Evolutionary conservation across 2,797 vertebrate genomes (phyloP), one percentile per base, ranked within the genome.

Genomic region (Lerista edwardsae): DNA sequence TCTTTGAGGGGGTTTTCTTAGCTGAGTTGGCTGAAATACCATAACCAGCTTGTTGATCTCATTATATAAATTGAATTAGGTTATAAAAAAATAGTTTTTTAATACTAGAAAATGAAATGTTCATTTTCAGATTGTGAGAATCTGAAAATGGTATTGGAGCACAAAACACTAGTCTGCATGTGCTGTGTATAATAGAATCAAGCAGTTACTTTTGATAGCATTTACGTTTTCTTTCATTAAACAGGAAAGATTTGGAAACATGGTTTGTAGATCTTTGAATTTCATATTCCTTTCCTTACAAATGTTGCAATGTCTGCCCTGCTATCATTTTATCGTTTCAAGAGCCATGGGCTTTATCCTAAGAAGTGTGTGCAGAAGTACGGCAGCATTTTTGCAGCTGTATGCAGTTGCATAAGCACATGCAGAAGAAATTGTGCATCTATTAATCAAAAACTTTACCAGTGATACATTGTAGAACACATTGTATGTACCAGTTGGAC

Each of bases 131-230:
- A 9, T 74, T 84, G 14, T 87, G 65, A 17, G 8, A 74, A 15
- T 61, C 69, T 88, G 39, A 29, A 27, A 68, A 84, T 83, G 6
- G 5, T n/a, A 5, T n/a, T n/a, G n/a, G n/a, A n/a, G n/a, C n/a
- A n/a, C n/a, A n/a, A n/a, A n/a, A n/a, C n/a, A n/a, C n/a, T n/a
- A n/a, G n/a, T n/a, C n/a, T n/a, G n/a, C n/a, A n/a, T 1, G 0
- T 82, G 0, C 12, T 82, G 27, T 8, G 77, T 76, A 6, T 65
- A 75, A 29, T 2, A 64, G 21, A 41, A 27, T 17, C 31, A 25
- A 19, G 2, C 10, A 57, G 23, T 39, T n/a, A 55, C 23, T 7
- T 23, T 59, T 39, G 17, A 57, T 34, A 2, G 21, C 25, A 19
- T 71, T 17, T 39, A 59, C 11, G 3, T 31, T 10, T 23, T 62